Evolutionary conservation across 2,888 invertebrate species (phyloP), one percentile per base, ranked within the genome.

Genomic region (Erebia ligea): DNA sequence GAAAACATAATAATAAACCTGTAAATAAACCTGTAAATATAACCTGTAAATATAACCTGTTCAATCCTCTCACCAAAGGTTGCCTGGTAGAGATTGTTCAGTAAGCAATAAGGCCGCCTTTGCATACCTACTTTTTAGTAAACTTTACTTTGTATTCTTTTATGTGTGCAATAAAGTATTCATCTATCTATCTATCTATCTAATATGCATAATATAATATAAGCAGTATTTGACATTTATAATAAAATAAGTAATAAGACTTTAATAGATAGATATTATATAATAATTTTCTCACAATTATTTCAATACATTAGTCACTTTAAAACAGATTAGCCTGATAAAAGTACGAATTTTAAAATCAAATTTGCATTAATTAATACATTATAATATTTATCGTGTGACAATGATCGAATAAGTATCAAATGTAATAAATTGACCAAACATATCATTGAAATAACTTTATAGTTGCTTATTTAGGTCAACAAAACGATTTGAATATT

Each of bases 371-470:
- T 25, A 25, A 25, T 72, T 70, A 54, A 58, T 61, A 21, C 62
- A 64, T 70, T 69, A 45, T 58, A 67, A 45, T 69, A 67, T 34
- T 58, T 58, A 62, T 67, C 70, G 54, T 59, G 48, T 70, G 67
- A 65, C 52, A 64, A 69, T 69, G 63, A 69, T 64, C 64, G 17
- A 57, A 64, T 65, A 64, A 64, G 34, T 48, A 50, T 64, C 15
- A 19, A 13, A 19, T 17, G 52, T 17, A 52, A 52, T 52, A 52
- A 52, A 52, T 17, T 17, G 0, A 10, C 17, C 17, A n/a, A 19
- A 17, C 0, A 25, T 13, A 13, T 56, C 25, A 45, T 70, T 40
- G 0, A 15, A 13, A 13, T 13, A 15, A 25, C 6, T 15, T 5
- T 57, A 57, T 57, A 57, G 21, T 57, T 25, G 3, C 13, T 57